A percentile compares a stretch with the other conserved stretches of the same genome.
phyloP scores from a whole-genome alignment of 53 echinoderm and acorn worm genomes.

The Antedon mediterranea region DNA sequence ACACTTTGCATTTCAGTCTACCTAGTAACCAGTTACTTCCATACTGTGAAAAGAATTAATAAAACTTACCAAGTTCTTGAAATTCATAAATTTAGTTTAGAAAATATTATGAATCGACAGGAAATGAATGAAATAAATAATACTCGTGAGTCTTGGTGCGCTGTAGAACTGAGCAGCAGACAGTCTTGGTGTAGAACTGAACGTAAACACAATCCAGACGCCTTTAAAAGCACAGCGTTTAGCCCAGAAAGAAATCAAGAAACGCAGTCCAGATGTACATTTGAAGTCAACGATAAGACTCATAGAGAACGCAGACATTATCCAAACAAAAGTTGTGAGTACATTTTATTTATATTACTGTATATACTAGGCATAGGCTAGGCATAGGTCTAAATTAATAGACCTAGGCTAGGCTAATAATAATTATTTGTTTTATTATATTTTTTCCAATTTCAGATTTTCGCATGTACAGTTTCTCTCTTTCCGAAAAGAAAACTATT shows the following conservation, averaged over 20 bases:
- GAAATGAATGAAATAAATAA: constrained; percentile 71
- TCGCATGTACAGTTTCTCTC: too few relatives aligned
- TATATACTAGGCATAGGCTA: too few relatives aligned
- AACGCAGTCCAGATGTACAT: constrained; percentile 79
- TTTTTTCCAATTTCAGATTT: too few relatives aligned
- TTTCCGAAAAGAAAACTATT: too few relatives aligned
- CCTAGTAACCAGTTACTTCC: too few relatives aligned
- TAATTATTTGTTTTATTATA: too few relatives aligned
- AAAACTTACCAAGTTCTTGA: too few relatives aligned
- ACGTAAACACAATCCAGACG: constrained; percentile 64
- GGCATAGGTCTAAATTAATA: too few relatives aligned
- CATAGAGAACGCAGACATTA: constrained; percentile 81
- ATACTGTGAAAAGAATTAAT: not conserved
- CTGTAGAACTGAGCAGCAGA: constrained; percentile 63
- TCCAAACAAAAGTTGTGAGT: constrained; percentile 69
- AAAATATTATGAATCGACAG: constrained; percentile 30
- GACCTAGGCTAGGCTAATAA: too few relatives aligned
- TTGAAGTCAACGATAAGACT: constrained; percentile 71
- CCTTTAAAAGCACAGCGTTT: constrained; percentile 81
- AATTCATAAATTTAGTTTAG: too few relatives aligned
- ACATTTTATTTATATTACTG: too few relatives aligned
- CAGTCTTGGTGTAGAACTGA: constrained; percentile 83
- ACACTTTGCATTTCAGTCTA: too few relatives aligned
- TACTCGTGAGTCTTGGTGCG: constrained; percentile 93
- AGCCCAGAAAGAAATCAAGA: constrained; percentile 42